Percentiles rank a stretch among this genome's conserved stretches.
Conservation (phyloP, 2,113 vertebrate species). For the Petrocephalus microphthalmus region DNA sequence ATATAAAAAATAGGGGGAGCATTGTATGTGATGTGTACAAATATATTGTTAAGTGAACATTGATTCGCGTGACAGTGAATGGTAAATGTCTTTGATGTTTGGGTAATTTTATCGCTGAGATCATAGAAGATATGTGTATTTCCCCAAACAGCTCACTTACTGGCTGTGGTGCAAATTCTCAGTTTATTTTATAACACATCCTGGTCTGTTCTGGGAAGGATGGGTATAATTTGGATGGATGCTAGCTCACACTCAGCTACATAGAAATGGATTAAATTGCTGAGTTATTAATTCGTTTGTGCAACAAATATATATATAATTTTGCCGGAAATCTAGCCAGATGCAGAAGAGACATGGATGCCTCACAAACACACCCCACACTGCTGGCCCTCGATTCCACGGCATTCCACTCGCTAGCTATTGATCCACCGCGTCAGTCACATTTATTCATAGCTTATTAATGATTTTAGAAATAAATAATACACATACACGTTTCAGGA, state of each 20-base stretch:
- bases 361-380: background rate
- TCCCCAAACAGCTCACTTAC: background rate
- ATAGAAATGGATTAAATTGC: background rate
- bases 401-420: background rate
- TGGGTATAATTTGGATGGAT: background rate
- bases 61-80: background rate
- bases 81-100: background rate
- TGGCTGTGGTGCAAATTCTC: background rate
- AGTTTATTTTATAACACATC: background rate
- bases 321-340: background rate
- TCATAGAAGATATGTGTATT: background rate
- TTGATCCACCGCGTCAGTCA: background rate
- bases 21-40: background rate
- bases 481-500: background rate
- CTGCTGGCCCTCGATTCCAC: background rate
- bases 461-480: background rate
- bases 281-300: background rate
- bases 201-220: background rate
- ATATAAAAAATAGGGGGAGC: background rate
- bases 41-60: background rate
- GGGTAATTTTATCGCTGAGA: background rate
- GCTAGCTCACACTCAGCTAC: background rate
- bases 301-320: slow-evolving; percentile 1
- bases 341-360: background rate
- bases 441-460: background rate